phyloP scores from a whole-genome alignment of 2,797 vertebrate genomes.

The Eupleurogrammus muticus region DNA sequence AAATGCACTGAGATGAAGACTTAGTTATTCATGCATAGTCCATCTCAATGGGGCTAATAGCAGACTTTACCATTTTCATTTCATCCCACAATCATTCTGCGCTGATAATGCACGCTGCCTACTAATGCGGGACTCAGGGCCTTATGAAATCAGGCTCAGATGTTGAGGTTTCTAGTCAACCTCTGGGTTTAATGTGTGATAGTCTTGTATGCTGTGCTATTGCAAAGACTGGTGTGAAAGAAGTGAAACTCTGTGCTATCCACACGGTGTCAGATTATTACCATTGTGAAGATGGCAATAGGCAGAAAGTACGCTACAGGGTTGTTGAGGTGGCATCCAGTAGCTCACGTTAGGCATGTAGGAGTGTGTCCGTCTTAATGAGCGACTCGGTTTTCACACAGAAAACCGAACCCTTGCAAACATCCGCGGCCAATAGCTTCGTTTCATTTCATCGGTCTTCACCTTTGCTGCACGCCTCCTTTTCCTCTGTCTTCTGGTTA shows the following conservation, averaged over 20 bases:
- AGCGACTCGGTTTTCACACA: conserved; percentile 33
- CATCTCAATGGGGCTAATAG: too few species aligned
- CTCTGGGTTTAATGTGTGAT: not conserved
- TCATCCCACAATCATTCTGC: too few species aligned
- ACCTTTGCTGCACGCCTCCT: conserved; percentile 44
- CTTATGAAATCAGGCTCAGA: not conserved
- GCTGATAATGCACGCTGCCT: not conserved
- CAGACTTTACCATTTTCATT: too few species aligned
- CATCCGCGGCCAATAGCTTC: conserved; percentile 22
- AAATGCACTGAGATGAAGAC: too few species aligned
- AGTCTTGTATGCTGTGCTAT: not conserved
- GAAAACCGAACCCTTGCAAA: conserved; percentile 28
- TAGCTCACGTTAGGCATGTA: conserved; percentile 22
- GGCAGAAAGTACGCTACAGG: conserved; percentile 30
- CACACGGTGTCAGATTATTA: conserved; percentile 52
- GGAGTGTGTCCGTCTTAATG: conserved; percentile 15
- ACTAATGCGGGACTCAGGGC: not conserved
- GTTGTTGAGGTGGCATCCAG: conserved; percentile 28
- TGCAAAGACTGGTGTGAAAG: conserved; percentile 21
- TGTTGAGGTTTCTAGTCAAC: conserved; percentile 12
- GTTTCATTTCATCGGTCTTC: conserved; percentile 27
- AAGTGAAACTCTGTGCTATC: conserved; percentile 51
- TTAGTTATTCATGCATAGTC: too few species aligned
- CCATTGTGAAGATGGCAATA: conserved; percentile 55
- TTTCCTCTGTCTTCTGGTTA: conserved; percentile 33